A percentile compares a stretch with the other conserved stretches of the same genome.
Conservation (phyloP, 2,113 vertebrate genomes). For the Cephalopholis sonnerati region DNA sequence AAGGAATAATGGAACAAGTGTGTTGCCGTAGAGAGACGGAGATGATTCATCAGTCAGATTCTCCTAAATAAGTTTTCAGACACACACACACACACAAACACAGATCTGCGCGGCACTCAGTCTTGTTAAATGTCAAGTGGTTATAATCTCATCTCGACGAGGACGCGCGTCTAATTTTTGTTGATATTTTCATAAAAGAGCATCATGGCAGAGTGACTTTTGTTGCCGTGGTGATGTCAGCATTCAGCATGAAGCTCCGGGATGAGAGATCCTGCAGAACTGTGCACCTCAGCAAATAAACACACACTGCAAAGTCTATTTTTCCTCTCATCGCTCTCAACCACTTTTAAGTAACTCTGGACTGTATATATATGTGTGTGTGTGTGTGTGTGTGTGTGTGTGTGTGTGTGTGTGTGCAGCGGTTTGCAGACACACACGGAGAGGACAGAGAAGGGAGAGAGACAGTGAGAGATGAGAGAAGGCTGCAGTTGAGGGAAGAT, state of each 20-base stretch:
- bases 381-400: background rate
- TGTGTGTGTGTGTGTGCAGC: background rate
- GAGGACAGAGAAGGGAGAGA: background rate
- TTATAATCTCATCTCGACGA: constrained; percentile 3
- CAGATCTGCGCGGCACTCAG: constrained; percentile 1
- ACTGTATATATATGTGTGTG: background rate
- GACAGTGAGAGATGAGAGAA: constrained; percentile 6
- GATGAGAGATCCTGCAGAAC: constrained; percentile 7
- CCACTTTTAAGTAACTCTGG: constrained; percentile 21
- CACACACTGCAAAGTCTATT: constrained; percentile 1
- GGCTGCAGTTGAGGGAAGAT: background rate
- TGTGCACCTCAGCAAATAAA: background rate
- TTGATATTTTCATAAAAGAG: constrained; percentile 12
- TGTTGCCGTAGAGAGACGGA: background rate
- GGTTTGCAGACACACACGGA: constrained; percentile 2
- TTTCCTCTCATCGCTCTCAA: background rate
- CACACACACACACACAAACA: background rate
- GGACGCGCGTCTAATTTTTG: constrained; percentile 1
- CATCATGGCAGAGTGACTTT: background rate
- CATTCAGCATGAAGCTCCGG: background rate
- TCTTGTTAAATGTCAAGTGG: constrained; percentile 4
- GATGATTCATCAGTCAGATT: constrained; percentile 15
- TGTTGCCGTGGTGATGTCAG: constrained; percentile 22
- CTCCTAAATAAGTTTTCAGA: background rate
- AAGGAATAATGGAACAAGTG: background rate